phyloP scores from a whole-genome alignment of 2,797 vertebrate species.

The Sebastes baramenuke region DNA sequence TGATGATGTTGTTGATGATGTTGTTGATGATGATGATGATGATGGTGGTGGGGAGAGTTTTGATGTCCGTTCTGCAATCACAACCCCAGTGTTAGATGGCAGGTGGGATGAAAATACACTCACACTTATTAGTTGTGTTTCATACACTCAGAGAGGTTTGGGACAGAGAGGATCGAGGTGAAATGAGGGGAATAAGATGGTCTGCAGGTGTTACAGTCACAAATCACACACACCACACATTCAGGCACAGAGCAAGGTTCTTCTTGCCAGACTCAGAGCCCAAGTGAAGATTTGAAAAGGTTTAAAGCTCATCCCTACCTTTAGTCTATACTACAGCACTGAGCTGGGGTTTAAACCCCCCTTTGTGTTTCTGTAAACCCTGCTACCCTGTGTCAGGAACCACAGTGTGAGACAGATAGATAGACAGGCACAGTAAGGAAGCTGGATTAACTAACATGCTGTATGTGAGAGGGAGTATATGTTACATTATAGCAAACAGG shows the following conservation, averaged over 20 bases:
- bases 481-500: background rate
- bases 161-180: background rate
- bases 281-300: conserved; percentile 53
- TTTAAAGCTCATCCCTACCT: conserved; percentile 68
- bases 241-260: background rate
- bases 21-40: conserved; percentile 32
- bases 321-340: conserved; percentile 60
- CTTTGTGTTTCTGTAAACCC: conserved; percentile 61
- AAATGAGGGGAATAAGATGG: conserved; percentile 22
- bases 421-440: conserved; percentile 4
- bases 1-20: conserved; percentile 47
- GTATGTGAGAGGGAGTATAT: background rate
- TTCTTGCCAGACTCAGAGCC: conserved; percentile 28
- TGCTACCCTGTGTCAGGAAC: conserved; percentile 36
- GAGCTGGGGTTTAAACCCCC: conserved; percentile 57
- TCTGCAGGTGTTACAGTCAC: conserved; percentile 28
- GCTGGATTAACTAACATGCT: conserved; percentile 50
- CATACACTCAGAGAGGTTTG: conserved; percentile 16
- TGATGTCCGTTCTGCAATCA: conserved; percentile 74
- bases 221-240: background rate
- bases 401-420: conserved; percentile 33
- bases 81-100: conserved; percentile 72
- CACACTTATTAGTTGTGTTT: conserved; percentile 33
- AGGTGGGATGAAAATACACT: conserved; percentile 52
- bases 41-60: conserved; percentile 38